A percentile compares a stretch with the other conserved stretches of the same genome.
These are phyloP conservation scores for Tiliqua scincoides DNA, from an alignment of 2,113 vertebrate species.

Conservation along the genomic window DNA sequence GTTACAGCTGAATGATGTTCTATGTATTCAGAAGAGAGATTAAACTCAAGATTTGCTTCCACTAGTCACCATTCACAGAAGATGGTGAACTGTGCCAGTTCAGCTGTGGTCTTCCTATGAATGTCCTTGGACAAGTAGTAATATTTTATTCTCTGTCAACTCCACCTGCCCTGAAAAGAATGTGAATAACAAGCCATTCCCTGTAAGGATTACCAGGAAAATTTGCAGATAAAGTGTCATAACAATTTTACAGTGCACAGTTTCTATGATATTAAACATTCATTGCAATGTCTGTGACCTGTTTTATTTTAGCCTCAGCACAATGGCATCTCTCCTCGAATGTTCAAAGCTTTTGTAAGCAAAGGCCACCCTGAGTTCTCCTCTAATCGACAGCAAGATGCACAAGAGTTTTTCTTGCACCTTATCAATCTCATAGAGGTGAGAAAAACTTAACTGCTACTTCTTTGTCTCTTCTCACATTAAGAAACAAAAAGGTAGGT, in stretches of 20 bases:
- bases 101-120: not conserved
- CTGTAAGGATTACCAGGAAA: not conserved
- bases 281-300: not conserved
- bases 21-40: not conserved
- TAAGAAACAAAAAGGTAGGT: not conserved
- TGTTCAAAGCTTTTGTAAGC: slow-evolving; percentile 94
- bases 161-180: not conserved
- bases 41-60: not conserved
- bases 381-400: slow-evolving; percentile 94
- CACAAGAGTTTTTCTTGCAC: slow-evolving; percentile 92
- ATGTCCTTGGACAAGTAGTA: not conserved
- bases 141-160: not conserved
- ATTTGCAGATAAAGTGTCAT: not conserved
- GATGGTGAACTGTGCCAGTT: not conserved
- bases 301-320: slow-evolving; percentile 82
- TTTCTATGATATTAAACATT: not conserved
- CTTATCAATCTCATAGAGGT: slow-evolving; percentile 94
- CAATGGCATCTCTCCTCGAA: slow-evolving; percentile 90
- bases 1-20: not conserved
- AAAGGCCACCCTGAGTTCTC: slow-evolving; percentile 94
- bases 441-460: slow-evolving; percentile 55
- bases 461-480: slow-evolving; percentile 8
- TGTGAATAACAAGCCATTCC: not conserved
- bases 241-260: too few species aligned
- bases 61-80: not conserved